Evolutionary conservation across 2,113 vertebrate genomes (phyloP).

Genomic region (Stictonetta naevosa): DNA sequence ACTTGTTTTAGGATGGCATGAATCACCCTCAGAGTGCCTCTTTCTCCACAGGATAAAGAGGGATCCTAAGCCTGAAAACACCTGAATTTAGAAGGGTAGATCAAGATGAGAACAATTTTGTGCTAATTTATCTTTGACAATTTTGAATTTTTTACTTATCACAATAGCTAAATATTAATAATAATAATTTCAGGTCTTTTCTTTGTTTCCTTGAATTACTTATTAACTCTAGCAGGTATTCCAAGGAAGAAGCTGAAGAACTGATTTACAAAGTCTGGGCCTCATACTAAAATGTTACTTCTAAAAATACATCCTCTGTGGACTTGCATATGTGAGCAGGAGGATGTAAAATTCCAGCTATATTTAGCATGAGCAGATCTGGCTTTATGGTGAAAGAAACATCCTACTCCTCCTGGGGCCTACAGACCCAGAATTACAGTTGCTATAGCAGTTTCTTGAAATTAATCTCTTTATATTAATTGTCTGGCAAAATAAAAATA

Average conservation of each 20-base stretch:
- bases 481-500: not conserved
- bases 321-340: not conserved
- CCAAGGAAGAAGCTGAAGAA: slow-evolving; percentile 10
- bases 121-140: not conserved
- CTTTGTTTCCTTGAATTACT: not conserved
- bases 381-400: not conserved
- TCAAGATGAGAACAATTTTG: not conserved
- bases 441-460: not conserved
- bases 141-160: slow-evolving; percentile 2
- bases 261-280: not conserved
- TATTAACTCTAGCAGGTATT: not conserved
- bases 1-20: not conserved
- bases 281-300: not conserved
- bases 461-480: not conserved
- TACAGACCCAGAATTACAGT: not conserved
- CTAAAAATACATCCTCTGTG: not conserved
- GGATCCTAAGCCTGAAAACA: not conserved
- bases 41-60: not conserved
- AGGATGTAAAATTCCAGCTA: not conserved
- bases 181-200: not conserved
- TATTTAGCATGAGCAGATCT: not conserved
- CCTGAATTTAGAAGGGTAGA: not conserved
- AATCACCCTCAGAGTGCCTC: not conserved
- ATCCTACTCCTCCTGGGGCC: not conserved
- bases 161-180: not conserved